Base-by-base conservation (phyloP, 1,140 invertebrate genomes). In the Amphibalanus amphitrite region DNA sequence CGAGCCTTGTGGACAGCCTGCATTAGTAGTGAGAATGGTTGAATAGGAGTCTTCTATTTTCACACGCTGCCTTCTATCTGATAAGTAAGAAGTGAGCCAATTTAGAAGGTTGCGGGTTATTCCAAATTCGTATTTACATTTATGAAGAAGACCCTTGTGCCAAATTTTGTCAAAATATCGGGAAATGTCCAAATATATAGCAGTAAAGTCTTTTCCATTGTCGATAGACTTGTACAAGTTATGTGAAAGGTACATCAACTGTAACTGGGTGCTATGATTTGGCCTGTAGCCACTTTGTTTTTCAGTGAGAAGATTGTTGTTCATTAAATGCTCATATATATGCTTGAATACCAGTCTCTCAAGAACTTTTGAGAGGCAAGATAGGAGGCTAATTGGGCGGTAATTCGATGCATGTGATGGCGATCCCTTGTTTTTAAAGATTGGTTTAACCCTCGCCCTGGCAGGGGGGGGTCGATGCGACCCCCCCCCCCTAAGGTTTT, bases 211-310 rank as follows among this genome's bases (percentile, higher is more conserved):
- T 15, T 29, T 25, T 28, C n/a, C 69, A n/a, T 59, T 40, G 47
- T 30, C 47, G 25, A 67, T 47, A 47, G 68, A 29, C 33, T 33
- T 68, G 23, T 65, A 69, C 15, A 71, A 29, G 30, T 64, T 59
- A 23, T 20, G 10, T 59, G 20, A 3, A 8, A 59, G 10, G 47
- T 59, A 59, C 17, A 3, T 20, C 47, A 59, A 20, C 17, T 59
- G 47, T 20, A 59, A 17, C 23, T 23, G 47, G 1, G 47, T 59
- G 47, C 17, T 59, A 20, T 59, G 47, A 23, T 59, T 3, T 17
- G 47, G 47, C 10, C 47, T 59, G 17, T 59, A 23, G 1, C 47
- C 47, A 20, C 10, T 59, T 20, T 59, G 47, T 20, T 13, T 59
- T 3, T 23, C 47, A n/a, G 23, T n/a, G 47, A 59, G 10, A 59